phyloP scores from a whole-genome alignment of 2,888 invertebrate genomes.

The Chirona hameri region DNA sequence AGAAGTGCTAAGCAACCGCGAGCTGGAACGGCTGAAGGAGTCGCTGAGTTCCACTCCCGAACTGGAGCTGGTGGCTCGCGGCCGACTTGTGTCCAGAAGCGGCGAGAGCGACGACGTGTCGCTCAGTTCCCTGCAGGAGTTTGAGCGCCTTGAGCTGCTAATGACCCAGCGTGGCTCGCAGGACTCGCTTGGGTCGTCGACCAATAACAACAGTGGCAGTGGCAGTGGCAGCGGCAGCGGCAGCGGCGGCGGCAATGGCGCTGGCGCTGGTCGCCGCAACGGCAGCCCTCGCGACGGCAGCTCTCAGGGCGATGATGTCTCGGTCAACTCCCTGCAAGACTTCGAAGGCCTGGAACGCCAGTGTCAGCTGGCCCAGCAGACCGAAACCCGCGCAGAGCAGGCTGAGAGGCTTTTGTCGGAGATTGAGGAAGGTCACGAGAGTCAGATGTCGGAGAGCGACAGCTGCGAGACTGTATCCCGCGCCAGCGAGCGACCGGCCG shows the following conservation, averaged over 20 bases:
- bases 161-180: conserved; percentile 74
- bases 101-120: conserved; percentile 91
- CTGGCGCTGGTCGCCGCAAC: neutral
- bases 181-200: conserved; percentile 67
- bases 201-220: conserved; percentile 45
- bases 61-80: conserved; percentile 77
- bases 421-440: conserved; percentile 50
- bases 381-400: conserved; percentile 77
- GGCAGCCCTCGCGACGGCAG: conserved; percentile 46
- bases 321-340: conserved; percentile 78
- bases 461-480: conserved; percentile 59
- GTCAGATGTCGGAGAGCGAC: conserved; percentile 54
- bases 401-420: conserved; percentile 70
- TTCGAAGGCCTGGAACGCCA: conserved; percentile 89
- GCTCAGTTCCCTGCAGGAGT: conserved; percentile 88
- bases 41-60: conserved; percentile 90
- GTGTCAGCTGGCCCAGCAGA: conserved; percentile 74
- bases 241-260: neutral
- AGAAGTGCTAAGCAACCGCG: conserved; percentile 70
- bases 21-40: conserved; percentile 63
- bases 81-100: conserved; percentile 72
- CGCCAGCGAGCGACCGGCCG: conserved; percentile 52
- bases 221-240: neutral
- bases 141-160: conserved; percentile 84
- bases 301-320: conserved; percentile 77